Conservation (phyloP, 2,888 invertebrate species). For the Heliothis peltigera region DNA sequence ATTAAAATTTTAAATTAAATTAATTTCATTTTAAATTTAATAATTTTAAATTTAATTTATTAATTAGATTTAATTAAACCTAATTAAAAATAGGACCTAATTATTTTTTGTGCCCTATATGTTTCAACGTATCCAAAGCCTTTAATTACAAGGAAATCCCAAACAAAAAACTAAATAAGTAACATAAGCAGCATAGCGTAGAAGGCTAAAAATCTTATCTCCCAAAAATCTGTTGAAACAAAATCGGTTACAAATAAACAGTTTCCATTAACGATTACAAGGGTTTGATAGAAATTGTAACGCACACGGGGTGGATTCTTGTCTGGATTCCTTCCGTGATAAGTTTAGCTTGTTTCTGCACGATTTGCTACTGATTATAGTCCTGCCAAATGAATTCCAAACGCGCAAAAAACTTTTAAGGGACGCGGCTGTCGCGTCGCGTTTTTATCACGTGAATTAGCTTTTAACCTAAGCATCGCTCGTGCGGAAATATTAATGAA, state of each 20-base stretch:
- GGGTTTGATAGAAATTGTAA: conserved; percentile 66
- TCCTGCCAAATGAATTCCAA: conserved; percentile 75
- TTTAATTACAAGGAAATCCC: too few species aligned
- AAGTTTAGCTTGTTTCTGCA: conserved; percentile 79
- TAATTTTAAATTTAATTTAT: too few species aligned
- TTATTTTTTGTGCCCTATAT: too few species aligned
- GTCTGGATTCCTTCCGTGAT: conserved; percentile 76
- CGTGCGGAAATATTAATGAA: conserved; percentile 57
- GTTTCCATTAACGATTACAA: conserved; percentile 59
- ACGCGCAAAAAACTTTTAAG: conserved; percentile 66
- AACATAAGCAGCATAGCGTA: too few species aligned
- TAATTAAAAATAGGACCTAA: too few species aligned
- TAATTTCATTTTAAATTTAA: too few species aligned
- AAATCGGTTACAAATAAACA: conserved; percentile 42
- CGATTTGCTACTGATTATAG: conserved; percentile 81
- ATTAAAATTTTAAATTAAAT: too few species aligned
- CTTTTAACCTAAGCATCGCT: conserved; percentile 50
- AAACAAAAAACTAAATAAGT: too few species aligned
- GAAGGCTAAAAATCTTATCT: not conserved
- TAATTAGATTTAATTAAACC: too few species aligned
- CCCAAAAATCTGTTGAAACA: conserved; percentile 18
- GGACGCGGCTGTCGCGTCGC: conserved; percentile 44
- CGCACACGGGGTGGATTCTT: conserved; percentile 69
- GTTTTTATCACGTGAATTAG: conserved; percentile 57
- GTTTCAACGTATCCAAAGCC: too few species aligned